phyloP scores from a whole-genome alignment of 2,888 invertebrate species.

The Synergus laeviventris region DNA sequence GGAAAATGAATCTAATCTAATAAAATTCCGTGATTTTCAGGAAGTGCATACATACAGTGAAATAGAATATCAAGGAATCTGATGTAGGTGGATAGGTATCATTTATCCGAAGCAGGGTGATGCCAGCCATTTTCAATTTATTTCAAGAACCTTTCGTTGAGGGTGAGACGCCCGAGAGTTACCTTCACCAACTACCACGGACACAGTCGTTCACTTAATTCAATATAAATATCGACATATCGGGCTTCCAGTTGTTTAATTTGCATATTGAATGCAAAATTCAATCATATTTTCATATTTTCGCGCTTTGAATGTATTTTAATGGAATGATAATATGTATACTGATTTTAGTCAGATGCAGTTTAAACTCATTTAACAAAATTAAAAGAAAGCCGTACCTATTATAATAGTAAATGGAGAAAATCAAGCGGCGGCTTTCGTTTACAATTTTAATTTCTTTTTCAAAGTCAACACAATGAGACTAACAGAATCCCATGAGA shows the following conservation, averaged over 20 bases:
- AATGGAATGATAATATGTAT: background rate
- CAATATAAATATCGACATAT: constrained; percentile 39
- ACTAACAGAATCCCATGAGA: background rate
- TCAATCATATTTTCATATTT: background rate
- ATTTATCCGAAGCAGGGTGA: constrained; percentile 67
- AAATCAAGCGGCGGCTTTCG: background rate
- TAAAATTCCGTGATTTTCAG: constrained; percentile 28
- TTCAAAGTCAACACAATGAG: background rate
- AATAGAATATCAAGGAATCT: constrained; percentile 38
- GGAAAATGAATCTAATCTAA: constrained; percentile 10
- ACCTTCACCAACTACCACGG: constrained; percentile 59
- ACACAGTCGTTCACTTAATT: constrained; percentile 38
- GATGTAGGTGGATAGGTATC: constrained; percentile 64
- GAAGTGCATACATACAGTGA: constrained; percentile 31
- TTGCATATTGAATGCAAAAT: constrained; percentile 30
- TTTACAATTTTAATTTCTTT: background rate
- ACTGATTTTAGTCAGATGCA: background rate
- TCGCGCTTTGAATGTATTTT: background rate
- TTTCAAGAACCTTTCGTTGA: constrained; percentile 71
- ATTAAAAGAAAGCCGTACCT: too few species aligned
- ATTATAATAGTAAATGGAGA: too few species aligned
- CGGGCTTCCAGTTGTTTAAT: constrained; percentile 17
- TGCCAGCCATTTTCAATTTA: constrained; percentile 74
- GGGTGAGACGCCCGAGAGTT: constrained; percentile 61
- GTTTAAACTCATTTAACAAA: too few species aligned